Base-by-base conservation (phyloP, 30 jellyfish, hydroid and myxozoan species). In the Aurelia coerulea region DNA sequence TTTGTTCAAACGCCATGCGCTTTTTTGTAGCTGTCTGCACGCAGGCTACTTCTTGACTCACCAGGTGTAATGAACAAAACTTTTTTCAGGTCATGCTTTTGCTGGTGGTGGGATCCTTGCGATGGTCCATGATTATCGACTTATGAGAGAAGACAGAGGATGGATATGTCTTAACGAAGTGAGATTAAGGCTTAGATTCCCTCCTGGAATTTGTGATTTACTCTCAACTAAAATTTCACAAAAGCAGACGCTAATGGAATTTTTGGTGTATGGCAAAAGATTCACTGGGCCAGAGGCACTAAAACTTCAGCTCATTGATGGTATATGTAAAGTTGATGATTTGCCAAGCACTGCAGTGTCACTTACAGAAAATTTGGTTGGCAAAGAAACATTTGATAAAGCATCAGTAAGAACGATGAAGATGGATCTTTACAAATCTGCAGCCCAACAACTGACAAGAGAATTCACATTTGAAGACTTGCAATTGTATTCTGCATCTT, bases 101-200 rank as follows among this genome's bases (percentile, higher is more conserved):
- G 96, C 96, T 5, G 96, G 74, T 5, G 96, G 96, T 3, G 89
- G 81, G 3, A 13, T 87, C 16, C 83, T 87, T 16, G 96, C 96
- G 0, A 73, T 76, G 88, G 90, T 80, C 15, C 96, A 87, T 87
- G 96, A 87, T 68, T 87, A 70, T 73, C 96, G 96, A 32, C 23
- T 87, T 8, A 87, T 87, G 96, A 76, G 88, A 59, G 74, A 67
- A 63, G 90, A 87, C 56, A 78, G 68, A 51, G 96, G 96, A 42
- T 87, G 96, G 96, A 50, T 87, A 1, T 87, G 96, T 68, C 64
- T 87, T 53, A 77, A 68, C 31, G 96, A 87, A 46, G 86, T 87
- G 62, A 53, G 84, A 14, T 71, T 87, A 58, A 62, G 37, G 13
- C 31, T 87, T 3, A 62, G 96, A n/a, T 87, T 73, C 66, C 89